Evolutionary conservation across 2,113 vertebrate species (phyloP).

Genomic region (Percopsis transmontana): DNA sequence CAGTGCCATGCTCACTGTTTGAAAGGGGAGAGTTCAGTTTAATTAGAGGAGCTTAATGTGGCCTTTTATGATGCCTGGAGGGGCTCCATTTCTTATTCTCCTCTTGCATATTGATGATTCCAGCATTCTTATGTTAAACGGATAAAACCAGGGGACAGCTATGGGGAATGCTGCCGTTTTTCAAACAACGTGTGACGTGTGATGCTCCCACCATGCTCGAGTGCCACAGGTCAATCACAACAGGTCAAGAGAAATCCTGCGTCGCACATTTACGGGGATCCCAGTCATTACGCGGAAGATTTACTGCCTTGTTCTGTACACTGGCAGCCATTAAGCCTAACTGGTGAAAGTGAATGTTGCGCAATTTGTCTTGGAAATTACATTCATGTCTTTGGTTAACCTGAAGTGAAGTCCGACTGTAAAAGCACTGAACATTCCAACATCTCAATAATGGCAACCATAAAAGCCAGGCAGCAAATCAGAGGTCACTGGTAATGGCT

Average conservation of each 20-base stretch:
- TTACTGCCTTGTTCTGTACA: conserved; percentile 31
- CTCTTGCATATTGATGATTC: conserved; percentile 40
- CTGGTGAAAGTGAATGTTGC: conserved; percentile 8
- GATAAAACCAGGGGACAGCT: conserved; percentile 15
- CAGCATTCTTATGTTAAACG: conserved; percentile 18
- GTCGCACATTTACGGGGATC: conserved; percentile 18
- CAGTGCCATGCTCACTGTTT: conserved; percentile 9
- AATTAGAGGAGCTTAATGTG: conserved; percentile 41
- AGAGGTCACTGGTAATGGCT: conserved; percentile 47
- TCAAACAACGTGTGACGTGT: background rate
- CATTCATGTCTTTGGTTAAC: conserved; percentile 20
- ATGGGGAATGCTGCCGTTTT: background rate
- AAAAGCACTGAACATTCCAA: conserved; percentile 41
- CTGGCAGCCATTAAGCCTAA: conserved; percentile 37
- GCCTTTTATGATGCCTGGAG: conserved; percentile 39
- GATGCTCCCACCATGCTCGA: conserved; percentile 7
- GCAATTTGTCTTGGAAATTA: conserved; percentile 7
- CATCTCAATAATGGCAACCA: conserved; percentile 44
- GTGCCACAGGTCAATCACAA: conserved; percentile 17
- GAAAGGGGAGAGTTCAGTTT: conserved; percentile 32
- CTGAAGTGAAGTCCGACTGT: conserved; percentile 31
- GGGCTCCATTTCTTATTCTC: conserved; percentile 9
- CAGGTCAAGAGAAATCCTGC: conserved; percentile 23
- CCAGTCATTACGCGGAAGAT: conserved; percentile 18
- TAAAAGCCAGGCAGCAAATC: conserved; percentile 43